These are phyloP conservation scores for Distichodus sexfasciatus DNA, from an alignment of 2,797 vertebrate species.

Conservation along the genomic window DNA sequence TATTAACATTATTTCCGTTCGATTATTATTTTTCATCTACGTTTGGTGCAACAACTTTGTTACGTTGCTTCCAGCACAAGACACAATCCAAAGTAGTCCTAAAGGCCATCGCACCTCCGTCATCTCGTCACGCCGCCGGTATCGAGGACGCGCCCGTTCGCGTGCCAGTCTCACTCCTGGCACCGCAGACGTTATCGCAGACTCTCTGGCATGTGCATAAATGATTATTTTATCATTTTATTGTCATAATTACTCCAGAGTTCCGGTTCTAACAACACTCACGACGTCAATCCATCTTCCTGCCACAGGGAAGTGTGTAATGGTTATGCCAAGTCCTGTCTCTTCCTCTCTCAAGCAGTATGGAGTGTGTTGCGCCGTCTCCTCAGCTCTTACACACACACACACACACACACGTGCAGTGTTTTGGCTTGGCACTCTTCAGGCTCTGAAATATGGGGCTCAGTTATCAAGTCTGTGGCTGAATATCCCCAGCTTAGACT, in stretches of 20 bases:
- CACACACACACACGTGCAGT: neutral
- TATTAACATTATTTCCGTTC: too few species aligned
- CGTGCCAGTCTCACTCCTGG: conserved; percentile 27
- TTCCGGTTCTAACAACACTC: conserved; percentile 29
- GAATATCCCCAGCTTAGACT: conserved; percentile 47
- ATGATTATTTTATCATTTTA: conserved; percentile 28
- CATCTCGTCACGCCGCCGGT: neutral
- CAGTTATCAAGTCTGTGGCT: conserved; percentile 40
- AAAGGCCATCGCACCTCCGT: neutral
- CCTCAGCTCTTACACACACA: conserved; percentile 22
- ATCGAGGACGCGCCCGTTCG: conserved; percentile 15
- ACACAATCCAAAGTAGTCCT: too few species aligned
- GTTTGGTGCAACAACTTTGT: too few species aligned
- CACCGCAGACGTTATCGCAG: conserved; percentile 4
- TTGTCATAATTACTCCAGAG: conserved; percentile 29
- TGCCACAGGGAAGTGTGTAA: neutral
- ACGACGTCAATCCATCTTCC: too few species aligned
- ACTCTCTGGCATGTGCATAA: conserved; percentile 3
- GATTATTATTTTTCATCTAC: too few species aligned
- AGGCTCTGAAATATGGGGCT: conserved; percentile 40
- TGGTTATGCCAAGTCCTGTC: neutral
- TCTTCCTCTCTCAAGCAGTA: neutral
- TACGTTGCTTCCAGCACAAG: too few species aligned
- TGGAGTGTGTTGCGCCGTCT: conserved; percentile 3
- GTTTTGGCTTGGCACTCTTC: conserved; percentile 27